Base-by-base conservation (phyloP, 2,888 invertebrate species). In the Hirtodrosophila alboralis region DNA sequence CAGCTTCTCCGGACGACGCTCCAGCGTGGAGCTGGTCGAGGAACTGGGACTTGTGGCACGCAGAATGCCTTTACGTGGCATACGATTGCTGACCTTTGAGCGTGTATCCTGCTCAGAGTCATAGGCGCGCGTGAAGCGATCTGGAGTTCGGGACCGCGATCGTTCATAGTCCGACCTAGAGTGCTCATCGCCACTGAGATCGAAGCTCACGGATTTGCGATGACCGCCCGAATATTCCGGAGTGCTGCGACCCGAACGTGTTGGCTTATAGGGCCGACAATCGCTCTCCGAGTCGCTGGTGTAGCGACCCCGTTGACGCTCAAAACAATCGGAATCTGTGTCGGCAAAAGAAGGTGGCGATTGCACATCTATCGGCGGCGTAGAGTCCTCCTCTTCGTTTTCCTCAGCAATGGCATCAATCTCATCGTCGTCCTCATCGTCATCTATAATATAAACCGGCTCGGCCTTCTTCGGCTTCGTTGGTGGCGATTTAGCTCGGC, bases 171-270 rank as follows among this genome's bases (percentile, higher is more conserved):
- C 90, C 1, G 90, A 89, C 49, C 87, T 88, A 8, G 89, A 88
- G 8, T 85, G 87, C 59, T 91, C 91, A 57, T 90, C 90, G 0
- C 90, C 90, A 21, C 90, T 90, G 4, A 91, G 77, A 62, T 91
- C 91, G 33, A 91, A 91, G 51, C 91, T 91, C 0, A 91, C 91
- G 0, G 91, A 90, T 64, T 91, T 91, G 1, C 91, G 87, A 62
- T 90, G 90, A 3, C 77, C 74, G 2, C 87, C 81, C 1, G 53
- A 47, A 21, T 84, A 80, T 13, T 88, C 89, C 0, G 90, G 90
- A 2, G 89, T 89, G 34, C 89, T 90, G 30, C 88, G 87, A 1
- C 90, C 90, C 0, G 90, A 90, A 38, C 78, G 76, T 0, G 83
- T 36, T 0, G 66, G 74, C 28, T 76, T 81, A 27, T 79, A 77